Evolutionary conservation across 1,140 invertebrate genomes (phyloP), one percentile per base, ranked within the genome.

Genomic region (Meloidogyne floridensis): DNA sequence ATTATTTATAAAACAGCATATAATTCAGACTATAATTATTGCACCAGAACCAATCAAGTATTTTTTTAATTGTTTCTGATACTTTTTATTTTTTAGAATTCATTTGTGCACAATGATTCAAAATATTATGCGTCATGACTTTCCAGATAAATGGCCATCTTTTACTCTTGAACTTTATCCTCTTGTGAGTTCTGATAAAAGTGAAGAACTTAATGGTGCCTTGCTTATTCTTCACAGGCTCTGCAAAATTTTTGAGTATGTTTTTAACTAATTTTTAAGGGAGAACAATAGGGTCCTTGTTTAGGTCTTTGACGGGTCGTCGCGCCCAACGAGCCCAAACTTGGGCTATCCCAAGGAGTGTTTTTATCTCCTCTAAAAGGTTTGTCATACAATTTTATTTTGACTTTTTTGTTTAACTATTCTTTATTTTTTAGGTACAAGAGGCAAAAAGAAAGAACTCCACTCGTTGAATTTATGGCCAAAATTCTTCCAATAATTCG

Each of bases 381-480:
- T 79, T 32, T 42, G 47, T 42, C 7, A 53, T 5, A 3, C 43
- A 2, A 11, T 3, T 69, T 65, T 3, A 32, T 6, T 3, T n/a
- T 7, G 5, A 20, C 1, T 20, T 4, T 15, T 13, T 59, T 13
- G 11, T 15, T 59, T n/a, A 65, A n/a, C n/a, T 20, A 54, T 80
- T 59, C 18, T 43, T 75, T 77, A 20, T 20, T 53, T 82, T n/a
- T 70, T 76, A 84, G 82, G 47, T 98, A 97, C 90, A 95, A 96
- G 90, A 94, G 95, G 85, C 92, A 93, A 70, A 94, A 96, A 83
- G 96, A 98, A 87, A 92, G 96, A 82, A 93, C 92, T 11, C 95
- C 95, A 4, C 91, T 99, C 4, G 94, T 96, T 87, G 95, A 96
- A 91, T 95, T 96, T 13, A 98, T 99, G 96, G 94, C 94, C 88